A percentile compares a stretch with the other conserved stretches of the same genome.
phyloP scores from a whole-genome alignment of 2,888 invertebrate species.

The Scaptomyza parva region DNA sequence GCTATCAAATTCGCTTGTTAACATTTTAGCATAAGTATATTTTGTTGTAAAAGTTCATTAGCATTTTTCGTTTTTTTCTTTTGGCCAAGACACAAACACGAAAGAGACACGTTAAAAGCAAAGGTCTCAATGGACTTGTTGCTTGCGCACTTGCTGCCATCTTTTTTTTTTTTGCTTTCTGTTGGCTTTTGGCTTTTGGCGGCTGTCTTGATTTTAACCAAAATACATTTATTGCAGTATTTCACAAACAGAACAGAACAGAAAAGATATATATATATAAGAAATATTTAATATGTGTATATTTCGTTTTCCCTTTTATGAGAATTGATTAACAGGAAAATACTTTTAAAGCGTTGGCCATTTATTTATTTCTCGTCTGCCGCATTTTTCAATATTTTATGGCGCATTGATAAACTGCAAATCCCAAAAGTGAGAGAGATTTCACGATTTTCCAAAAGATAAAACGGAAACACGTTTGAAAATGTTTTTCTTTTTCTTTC shows the following conservation, averaged over 20 bases:
- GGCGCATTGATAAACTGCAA: constrained; percentile 42
- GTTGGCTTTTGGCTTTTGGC: not conserved
- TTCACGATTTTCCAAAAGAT: too few relatives aligned
- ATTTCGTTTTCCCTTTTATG: constrained; percentile 1
- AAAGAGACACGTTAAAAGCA: not conserved
- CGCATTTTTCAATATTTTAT: constrained; percentile 76
- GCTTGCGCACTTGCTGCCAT: constrained; percentile 20
- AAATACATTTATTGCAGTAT: constrained; percentile 30
- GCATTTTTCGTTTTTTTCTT: constrained; percentile 29
- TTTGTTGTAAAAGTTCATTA: constrained; percentile 60
- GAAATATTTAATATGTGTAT: constrained; percentile 2
- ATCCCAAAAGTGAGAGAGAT: constrained; percentile 15
- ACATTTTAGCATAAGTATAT: constrained; percentile 16
- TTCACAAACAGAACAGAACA: too few relatives aligned
- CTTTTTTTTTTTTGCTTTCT: not conserved
- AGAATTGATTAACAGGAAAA: constrained; percentile 77
- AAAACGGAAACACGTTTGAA: constrained; percentile 48
- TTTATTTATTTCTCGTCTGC: constrained; percentile 62
- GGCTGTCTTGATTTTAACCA: constrained; percentile 40
- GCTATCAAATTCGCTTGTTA: too few relatives aligned
- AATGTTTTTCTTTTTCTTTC: constrained; percentile 20
- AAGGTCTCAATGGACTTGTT: constrained; percentile 26
- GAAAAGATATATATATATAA: not conserved
- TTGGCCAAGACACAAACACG: constrained; percentile 19
- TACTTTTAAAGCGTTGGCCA: constrained; percentile 66